phyloP scores from a whole-genome alignment of 2,888 invertebrate species.

The Amitus sp. region DNA sequence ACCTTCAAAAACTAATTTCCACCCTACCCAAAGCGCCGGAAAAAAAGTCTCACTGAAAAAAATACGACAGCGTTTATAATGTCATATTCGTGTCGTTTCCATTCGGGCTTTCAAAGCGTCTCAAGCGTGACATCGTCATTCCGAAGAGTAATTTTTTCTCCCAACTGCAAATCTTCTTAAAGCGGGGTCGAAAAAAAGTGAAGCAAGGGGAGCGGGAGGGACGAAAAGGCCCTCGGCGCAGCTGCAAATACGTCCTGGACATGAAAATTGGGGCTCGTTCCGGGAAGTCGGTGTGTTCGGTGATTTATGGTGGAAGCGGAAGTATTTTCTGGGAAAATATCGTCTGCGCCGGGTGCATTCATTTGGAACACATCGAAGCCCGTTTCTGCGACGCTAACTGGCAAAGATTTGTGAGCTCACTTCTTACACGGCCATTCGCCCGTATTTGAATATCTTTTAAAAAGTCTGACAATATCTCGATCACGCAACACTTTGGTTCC shows the following conservation, averaged over 20 bases:
- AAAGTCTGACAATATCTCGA: not conserved
- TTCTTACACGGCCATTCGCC: slow-evolving; percentile 34
- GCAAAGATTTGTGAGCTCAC: slow-evolving; percentile 53
- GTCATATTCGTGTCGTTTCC: no score
- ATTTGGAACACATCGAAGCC: slow-evolving; percentile 57
- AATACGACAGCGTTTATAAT: no score
- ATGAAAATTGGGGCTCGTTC: slow-evolving; percentile 50
- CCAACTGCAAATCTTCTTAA: no score
- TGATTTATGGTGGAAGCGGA: slow-evolving; percentile 58
- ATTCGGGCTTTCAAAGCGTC: no score
- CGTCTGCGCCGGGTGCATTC: slow-evolving; percentile 51
- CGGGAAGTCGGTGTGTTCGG: slow-evolving; percentile 45
- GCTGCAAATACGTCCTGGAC: slow-evolving; percentile 50
- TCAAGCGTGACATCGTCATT: no score
- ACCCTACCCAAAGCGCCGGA: no score
- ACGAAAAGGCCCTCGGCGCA: slow-evolving; percentile 34
- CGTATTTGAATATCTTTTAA: slow-evolving; percentile 13
- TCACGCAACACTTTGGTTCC: not conserved
- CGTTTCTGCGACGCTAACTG: slow-evolving; percentile 45
- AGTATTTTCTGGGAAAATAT: slow-evolving; percentile 58
- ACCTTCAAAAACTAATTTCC: no score
- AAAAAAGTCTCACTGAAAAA: no score
- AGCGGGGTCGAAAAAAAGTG: no score
- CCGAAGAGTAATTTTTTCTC: no score
- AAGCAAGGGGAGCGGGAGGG: not conserved